Evolutionary conservation across 2,113 vertebrate species (phyloP).

Genomic region (Chionis minor): DNA sequence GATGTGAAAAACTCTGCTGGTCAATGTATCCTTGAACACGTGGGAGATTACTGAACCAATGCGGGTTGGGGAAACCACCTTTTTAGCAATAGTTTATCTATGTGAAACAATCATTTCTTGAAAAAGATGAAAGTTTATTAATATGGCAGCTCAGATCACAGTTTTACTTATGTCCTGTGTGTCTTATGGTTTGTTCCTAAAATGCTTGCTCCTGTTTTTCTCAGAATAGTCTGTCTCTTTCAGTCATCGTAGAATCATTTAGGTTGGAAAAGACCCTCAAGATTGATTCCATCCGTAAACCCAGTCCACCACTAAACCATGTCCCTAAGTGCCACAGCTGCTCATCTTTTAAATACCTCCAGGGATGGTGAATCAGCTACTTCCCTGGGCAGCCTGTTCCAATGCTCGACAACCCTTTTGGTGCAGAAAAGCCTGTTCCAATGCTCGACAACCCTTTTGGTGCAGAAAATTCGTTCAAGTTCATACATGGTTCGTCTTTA

Average conservation of each 20-base stretch:
- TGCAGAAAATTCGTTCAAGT: background rate
- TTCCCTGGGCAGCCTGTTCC: background rate
- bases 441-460: background rate
- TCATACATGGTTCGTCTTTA: background rate
- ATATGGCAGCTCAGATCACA: background rate
- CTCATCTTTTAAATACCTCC: background rate
- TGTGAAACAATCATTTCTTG: background rate
- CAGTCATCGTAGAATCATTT: background rate
- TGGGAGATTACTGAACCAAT: background rate
- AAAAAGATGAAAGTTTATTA: background rate
- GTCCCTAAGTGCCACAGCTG: background rate
- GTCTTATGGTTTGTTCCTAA: background rate
- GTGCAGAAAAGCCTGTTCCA: background rate
- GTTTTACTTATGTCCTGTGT: background rate
- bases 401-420: background rate
- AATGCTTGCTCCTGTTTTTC: background rate
- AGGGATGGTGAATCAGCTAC: background rate
- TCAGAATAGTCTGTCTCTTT: background rate
- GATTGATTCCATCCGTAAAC: background rate
- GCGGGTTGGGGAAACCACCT: background rate
- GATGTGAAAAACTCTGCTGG: constrained; percentile 83
- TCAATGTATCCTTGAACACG: constrained; percentile 89
- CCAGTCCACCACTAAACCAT: background rate
- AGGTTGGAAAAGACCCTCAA: background rate
- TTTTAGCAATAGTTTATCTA: background rate